Percentiles rank a stretch among this genome's conserved stretches.
Evolutionary conservation across 2,888 invertebrate species (phyloP).

Genomic region (Nomada goodeniana): DNA sequence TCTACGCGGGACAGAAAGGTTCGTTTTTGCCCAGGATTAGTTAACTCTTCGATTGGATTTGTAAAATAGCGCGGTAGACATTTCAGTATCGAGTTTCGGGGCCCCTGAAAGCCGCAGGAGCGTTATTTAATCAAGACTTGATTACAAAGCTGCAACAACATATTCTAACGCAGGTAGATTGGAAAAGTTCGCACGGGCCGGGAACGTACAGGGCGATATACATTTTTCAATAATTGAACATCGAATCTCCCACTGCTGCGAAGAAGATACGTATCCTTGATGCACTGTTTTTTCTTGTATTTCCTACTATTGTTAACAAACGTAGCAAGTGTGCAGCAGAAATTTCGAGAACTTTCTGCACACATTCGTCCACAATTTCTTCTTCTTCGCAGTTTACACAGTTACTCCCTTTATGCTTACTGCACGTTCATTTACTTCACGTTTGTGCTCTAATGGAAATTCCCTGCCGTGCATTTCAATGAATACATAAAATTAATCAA

Average conservation of each 20-base stretch:
- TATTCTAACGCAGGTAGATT: conserved; percentile 7
- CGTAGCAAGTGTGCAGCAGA: not conserved
- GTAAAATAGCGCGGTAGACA: no score
- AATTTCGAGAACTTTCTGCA: no score
- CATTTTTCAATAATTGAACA: conserved; percentile 38
- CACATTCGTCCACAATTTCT: no score
- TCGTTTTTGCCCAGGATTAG: not conserved
- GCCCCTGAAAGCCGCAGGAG: no score
- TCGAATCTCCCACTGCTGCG: not conserved
- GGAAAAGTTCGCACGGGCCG: conserved; percentile 8
- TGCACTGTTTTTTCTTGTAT: not conserved
- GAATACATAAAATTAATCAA: no score
- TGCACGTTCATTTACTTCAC: no score
- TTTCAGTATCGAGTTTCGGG: not conserved
- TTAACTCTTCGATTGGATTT: no score
- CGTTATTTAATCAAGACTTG: conserved; percentile 18
- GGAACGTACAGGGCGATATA: conserved; percentile 7
- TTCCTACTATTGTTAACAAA: conserved; percentile 2
- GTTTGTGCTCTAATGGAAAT: no score
- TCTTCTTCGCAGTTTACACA: no score
- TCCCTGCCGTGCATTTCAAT: no score
- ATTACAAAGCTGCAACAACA: conserved; percentile 13
- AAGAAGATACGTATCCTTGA: not conserved
- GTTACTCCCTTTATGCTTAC: no score
- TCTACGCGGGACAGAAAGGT: not conserved